phyloP scores from a whole-genome alignment of 2,797 vertebrate species.

The Nasua narica region DNA sequence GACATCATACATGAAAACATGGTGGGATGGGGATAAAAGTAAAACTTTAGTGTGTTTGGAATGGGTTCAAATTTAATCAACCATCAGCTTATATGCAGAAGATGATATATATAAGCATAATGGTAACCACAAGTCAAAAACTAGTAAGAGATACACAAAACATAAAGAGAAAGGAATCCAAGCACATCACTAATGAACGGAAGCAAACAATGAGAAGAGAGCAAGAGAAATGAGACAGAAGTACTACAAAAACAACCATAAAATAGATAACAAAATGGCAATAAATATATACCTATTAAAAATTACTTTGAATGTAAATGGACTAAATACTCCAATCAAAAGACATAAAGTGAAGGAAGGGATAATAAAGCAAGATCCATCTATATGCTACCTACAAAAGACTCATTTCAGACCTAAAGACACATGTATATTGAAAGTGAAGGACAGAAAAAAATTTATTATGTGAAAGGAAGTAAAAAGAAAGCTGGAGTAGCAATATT shows the following conservation, averaged over 20 bases:
- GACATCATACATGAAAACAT: neutral
- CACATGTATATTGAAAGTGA: neutral
- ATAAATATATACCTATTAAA: neutral
- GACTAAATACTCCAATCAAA: neutral
- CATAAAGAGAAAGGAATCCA: neutral
- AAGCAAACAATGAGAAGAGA: neutral
- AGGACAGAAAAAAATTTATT: neutral
- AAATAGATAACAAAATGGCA: neutral
- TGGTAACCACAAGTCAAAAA: neutral
- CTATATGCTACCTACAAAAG: neutral
- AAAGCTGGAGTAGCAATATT: neutral
- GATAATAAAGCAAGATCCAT: neutral
- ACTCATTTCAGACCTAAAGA: neutral
- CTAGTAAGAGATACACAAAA: neutral
- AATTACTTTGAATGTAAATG: neutral
- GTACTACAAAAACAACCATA: neutral
- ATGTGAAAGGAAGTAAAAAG: neutral
- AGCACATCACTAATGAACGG: neutral
- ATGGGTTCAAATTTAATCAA: neutral
- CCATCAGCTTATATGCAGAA: neutral
- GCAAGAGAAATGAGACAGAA: neutral
- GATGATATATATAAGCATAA: neutral
- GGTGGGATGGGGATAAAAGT: neutral
- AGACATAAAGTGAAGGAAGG: neutral
- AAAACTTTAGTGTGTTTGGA: neutral